Evolutionary conservation across 2,888 invertebrate species (phyloP).

Genomic region (Lasioglossum oenotherae): DNA sequence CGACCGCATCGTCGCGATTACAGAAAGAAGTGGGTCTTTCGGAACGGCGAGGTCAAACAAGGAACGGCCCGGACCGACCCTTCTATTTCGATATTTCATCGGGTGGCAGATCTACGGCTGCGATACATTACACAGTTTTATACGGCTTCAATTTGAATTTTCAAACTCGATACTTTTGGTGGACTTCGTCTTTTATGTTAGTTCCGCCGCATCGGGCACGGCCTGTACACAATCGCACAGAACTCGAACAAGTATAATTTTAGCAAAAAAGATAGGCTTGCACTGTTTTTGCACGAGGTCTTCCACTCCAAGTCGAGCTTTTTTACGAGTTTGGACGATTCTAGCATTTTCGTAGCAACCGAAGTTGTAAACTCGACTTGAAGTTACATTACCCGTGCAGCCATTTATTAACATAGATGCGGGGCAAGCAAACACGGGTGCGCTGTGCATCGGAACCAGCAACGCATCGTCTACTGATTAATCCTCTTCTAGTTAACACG

Average conservation of each 20-base stretch:
- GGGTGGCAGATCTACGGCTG: background rate
- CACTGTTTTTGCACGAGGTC: too few relatives aligned
- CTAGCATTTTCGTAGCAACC: background rate
- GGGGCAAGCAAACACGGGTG: background rate
- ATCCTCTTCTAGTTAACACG: background rate
- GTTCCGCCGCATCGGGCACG: too few relatives aligned
- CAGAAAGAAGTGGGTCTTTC: background rate
- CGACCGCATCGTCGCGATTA: background rate
- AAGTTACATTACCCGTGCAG: background rate
- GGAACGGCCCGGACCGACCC: background rate
- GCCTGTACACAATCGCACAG: too few relatives aligned
- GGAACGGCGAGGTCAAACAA: background rate
- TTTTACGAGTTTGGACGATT: background rate
- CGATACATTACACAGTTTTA: background rate
- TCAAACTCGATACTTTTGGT: too few relatives aligned
- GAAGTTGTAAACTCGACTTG: background rate
- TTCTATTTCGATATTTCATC: background rate
- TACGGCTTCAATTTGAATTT: too few relatives aligned
- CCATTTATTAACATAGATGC: background rate
- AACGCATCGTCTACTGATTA: background rate
- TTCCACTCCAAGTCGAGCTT: background rate
- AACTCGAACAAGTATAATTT: too few relatives aligned
- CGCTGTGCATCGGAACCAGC: background rate
- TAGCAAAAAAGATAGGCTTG: too few relatives aligned
- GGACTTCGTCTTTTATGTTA: too few relatives aligned